Percentiles rank a stretch among this genome's conserved stretches.
These are phyloP conservation scores for Anas bernieri DNA, from an alignment of 2,797 vertebrate genomes.

Conservation along the genomic window DNA sequence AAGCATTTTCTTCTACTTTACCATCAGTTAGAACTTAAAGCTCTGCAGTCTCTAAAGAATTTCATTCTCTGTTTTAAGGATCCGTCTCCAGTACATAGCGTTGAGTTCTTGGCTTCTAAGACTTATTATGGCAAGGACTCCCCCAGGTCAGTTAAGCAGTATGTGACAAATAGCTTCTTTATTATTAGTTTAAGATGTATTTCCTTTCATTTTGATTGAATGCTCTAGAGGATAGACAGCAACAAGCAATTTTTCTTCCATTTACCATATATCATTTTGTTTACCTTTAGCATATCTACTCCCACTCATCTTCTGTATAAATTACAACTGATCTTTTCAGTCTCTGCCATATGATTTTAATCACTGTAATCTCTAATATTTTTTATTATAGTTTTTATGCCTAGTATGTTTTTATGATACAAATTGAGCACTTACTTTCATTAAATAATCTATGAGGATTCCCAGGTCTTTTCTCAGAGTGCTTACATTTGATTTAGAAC, in stretches of 20 bases:
- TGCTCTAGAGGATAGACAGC: neutral
- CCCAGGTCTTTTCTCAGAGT: neutral
- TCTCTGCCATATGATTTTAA: conserved; percentile 5
- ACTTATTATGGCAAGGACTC: neutral
- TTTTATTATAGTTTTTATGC: neutral
- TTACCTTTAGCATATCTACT: conserved; percentile 33
- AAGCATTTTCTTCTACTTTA: neutral
- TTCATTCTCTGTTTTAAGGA: neutral
- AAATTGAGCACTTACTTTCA: neutral
- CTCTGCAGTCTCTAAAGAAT: neutral
- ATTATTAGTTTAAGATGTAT: conserved; percentile 22
- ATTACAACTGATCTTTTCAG: conserved; percentile 10
- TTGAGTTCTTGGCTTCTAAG: neutral
- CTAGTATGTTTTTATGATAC: neutral
- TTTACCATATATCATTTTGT: conserved; percentile 27
- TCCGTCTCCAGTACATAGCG: neutral
- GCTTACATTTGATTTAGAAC: neutral
- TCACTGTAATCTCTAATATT: neutral
- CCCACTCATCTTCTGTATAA: conserved; percentile 6
- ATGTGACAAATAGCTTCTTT: neutral
- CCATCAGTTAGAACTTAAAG: neutral
- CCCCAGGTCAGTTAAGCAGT: neutral
- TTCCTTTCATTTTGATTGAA: conserved; percentile 31
- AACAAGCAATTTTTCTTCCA: neutral
- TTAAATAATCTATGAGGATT: neutral